Base-by-base conservation (phyloP, 1,140 invertebrate genomes). In the Pseudomyrmex flavicornis region DNA sequence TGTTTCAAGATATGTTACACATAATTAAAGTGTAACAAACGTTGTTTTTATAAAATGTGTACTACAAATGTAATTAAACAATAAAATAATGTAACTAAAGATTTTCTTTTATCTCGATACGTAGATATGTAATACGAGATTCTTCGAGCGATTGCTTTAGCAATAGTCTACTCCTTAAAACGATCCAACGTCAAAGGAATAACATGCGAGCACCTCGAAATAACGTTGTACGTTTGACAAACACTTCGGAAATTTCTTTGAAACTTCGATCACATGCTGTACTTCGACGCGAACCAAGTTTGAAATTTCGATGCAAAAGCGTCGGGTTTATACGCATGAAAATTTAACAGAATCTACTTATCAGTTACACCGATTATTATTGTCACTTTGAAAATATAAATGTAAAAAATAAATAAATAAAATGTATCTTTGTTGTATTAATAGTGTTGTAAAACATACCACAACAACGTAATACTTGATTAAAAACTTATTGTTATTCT, bases 211-310 rank as follows among this genome's bases (percentile, higher is more conserved):
- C 66, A 72, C 66, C 66, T 72, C 66, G 54, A 50, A 72, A 80
- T 72, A 80, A 80, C 76, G 76, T 72, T 72, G 66, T 59, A 80
- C 20, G 66, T 56, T 80, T 72, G 76, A 70, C 56, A 80, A 80
- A 80, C 76, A 80, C 76, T 80, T 80, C 12, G 69, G 54, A 80
- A 80, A 72, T 70, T 80, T 80, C 66, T 80, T 80, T 72, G 66
- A 80, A 70, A 80, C 20, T 80, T 50, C 76, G 76, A 80, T 59
- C 76, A 35, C 26, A 70, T 46, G 44, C 76, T 59, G 54, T 48
- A 70, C 54, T 70, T 46, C 22, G 76, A 46, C 69, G 46, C 66
- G 76, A 59, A 35, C 13, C 12, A 72, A 80, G 76, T 59, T 80
- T 58, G 10, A 70, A 59, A 44, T 72, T 79, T 70, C 69, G 76